A percentile compares a stretch with the other conserved stretches of the same genome.
These are phyloP conservation scores for Sternotherus odoratus DNA, from an alignment of 2,797 vertebrate species.

Conservation along the genomic window DNA sequence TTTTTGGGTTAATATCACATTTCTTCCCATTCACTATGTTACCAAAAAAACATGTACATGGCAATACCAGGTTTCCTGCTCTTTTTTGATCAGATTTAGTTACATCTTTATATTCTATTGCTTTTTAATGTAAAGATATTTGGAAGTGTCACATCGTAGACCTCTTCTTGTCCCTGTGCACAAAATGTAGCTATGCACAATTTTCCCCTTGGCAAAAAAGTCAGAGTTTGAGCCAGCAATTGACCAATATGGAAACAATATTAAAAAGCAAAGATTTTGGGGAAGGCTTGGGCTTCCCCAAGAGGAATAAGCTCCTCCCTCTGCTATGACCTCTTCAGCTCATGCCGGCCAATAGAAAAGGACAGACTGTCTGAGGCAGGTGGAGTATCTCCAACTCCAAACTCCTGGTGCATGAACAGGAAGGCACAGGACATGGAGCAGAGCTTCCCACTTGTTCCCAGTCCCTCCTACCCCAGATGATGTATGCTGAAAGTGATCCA, in stretches of 20 bases:
- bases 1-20: background rate
- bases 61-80: background rate
- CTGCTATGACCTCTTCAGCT: background rate
- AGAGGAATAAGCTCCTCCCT: background rate
- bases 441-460: too few species aligned
- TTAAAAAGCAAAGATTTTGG: background rate
- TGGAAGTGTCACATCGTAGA: background rate
- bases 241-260: background rate
- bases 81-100: background rate
- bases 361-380: background rate
- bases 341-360: background rate
- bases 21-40: background rate
- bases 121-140: background rate
- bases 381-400: background rate
- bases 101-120: background rate
- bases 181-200: background rate
- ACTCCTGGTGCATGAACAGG: background rate
- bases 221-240: background rate
- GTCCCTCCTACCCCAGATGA: too few species aligned
- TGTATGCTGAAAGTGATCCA: too few species aligned
- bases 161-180: background rate
- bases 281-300: background rate
- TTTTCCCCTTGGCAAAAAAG: background rate
- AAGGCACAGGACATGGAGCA: background rate
- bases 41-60: background rate